Base-by-base conservation (phyloP, 2,113 vertebrate species). In the Sinocyclocheilus grahami region DNA sequence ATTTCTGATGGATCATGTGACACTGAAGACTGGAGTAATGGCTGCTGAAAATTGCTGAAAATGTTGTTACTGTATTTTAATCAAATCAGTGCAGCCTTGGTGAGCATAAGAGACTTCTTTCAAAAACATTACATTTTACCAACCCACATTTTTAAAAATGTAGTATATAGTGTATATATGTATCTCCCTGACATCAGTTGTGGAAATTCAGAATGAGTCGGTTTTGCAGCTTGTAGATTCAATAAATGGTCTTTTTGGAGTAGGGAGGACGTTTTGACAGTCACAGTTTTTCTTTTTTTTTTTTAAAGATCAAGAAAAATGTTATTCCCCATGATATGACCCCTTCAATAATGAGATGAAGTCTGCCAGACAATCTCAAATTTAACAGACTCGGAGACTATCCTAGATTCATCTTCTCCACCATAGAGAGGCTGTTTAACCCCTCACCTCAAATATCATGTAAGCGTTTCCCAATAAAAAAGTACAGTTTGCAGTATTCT, bases 301-400 rank as follows among this genome's bases (percentile, higher is more conserved):
- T 30, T 12, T 18, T n/a, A 37, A 58, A 76, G 24, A 78, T 78
- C 67, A 90, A 87, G 96, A 95, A 53, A 95, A 46, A 0, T 46
- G 39, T n/a, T n/a, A 42, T 46, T 80, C 7, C 22, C 27, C 33
- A 42, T 13, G 58, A 94, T 81, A 96, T 91, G 78, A 94, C 94
- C 87, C 0, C 90, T 58, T 85, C 5, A 80, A 14, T 74, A 85
- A 85, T 51, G 51, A 63, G 46, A 78, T 67, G 11, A 53, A 22
- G 72, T 85, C n/a, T 46, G 65, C 16, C 9, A 58, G 67, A 84
- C 11, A 42, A n/a, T 24, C 55, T 80, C 22, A 80, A n/a, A 5
- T 77, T 51, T 27, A 80, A 46, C 39, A 77, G 46, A 77, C n/a
- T 16, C 22, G 53, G 16, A 71, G 65, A 69, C 6, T 37, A 37